Percentiles rank a stretch among this genome's conserved stretches.
Evolutionary conservation across 53 echinoderm and acorn worm genomes (phyloP).

Genomic region (Echinarachnius parma): DNA sequence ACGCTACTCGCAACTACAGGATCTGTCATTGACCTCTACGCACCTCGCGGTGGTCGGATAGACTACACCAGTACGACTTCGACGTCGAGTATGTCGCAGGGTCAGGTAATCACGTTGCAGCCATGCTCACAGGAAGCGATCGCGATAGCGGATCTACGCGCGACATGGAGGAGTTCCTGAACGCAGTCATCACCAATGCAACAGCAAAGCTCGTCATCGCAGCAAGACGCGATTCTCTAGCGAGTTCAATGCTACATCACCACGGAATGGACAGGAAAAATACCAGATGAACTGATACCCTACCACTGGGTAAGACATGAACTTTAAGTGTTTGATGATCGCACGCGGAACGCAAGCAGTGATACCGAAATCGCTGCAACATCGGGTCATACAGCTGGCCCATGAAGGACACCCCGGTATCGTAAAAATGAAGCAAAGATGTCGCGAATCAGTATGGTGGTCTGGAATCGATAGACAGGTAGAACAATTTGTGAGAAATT

Average conservation of each 20-base stretch:
- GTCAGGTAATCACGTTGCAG: slow-evolving; percentile 53
- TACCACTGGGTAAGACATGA: slow-evolving; percentile 38
- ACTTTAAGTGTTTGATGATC: slow-evolving; percentile 44
- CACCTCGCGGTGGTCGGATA: slow-evolving; percentile 44
- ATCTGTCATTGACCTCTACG: slow-evolving; percentile 48
- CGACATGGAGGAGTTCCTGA: slow-evolving; percentile 17
- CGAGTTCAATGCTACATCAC: too few species aligned
- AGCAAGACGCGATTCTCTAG: too few species aligned
- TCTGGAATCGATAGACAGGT: slow-evolving; percentile 53
- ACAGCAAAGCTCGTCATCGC: slow-evolving; percentile 17
- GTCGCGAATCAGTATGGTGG: slow-evolving; percentile 66
- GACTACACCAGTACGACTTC: slow-evolving; percentile 54
- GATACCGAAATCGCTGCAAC: slow-evolving; percentile 40
- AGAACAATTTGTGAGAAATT: slow-evolving; percentile 18
- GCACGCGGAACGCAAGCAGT: slow-evolving; percentile 41
- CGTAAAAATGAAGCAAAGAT: slow-evolving; percentile 53
- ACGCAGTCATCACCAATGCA: slow-evolving; percentile 6
- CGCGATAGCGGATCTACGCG: not conserved
- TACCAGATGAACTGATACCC: too few species aligned
- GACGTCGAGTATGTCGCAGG: slow-evolving; percentile 49
- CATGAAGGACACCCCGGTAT: slow-evolving; percentile 68
- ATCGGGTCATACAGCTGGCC: slow-evolving; percentile 30
- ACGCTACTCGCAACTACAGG: slow-evolving; percentile 46
- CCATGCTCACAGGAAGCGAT: slow-evolving; percentile 32
- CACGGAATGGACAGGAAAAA: too few species aligned